These are phyloP conservation scores for Paralichthys olivaceus DNA, from an alignment of 2,113 vertebrate species.

Conservation along the genomic window DNA sequence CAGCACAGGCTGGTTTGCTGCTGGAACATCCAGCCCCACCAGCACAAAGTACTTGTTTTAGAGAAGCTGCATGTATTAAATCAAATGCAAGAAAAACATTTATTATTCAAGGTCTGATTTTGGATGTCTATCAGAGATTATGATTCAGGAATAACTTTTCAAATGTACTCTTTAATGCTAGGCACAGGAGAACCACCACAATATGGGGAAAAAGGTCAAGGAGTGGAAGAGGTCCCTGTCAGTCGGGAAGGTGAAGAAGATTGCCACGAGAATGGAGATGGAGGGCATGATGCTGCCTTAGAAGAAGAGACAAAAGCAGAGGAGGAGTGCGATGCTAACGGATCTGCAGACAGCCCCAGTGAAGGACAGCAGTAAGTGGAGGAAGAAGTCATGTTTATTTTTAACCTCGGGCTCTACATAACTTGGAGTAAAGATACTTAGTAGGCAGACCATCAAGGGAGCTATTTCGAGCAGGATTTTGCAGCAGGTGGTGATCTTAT, in stretches of 20 bases:
- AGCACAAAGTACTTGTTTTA: conserved; percentile 38
- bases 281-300: conserved; percentile 5
- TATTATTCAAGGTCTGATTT: not conserved
- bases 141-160: not conserved
- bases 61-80: not conserved
- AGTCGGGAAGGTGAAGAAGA: conserved; percentile 19
- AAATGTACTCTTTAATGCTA: not conserved
- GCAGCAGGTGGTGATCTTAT: not conserved
- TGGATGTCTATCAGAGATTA: not conserved
- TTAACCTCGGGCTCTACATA: conserved; percentile 19
- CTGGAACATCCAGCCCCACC: conserved; percentile 27
- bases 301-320: conserved; percentile 29
- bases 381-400: conserved; percentile 32
- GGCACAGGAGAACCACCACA: conserved; percentile 9
- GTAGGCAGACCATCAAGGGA: not conserved
- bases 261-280: conserved; percentile 62
- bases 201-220: not conserved
- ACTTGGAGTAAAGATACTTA: not conserved
- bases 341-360: conserved; percentile 50
- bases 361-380: conserved; percentile 74
- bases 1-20: not conserved
- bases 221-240: not conserved
- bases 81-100: not conserved
- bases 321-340: conserved; percentile 38
- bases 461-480: conserved; percentile 1